Base-by-base conservation (phyloP, 2,888 invertebrate genomes). In the Idaea straminata region DNA sequence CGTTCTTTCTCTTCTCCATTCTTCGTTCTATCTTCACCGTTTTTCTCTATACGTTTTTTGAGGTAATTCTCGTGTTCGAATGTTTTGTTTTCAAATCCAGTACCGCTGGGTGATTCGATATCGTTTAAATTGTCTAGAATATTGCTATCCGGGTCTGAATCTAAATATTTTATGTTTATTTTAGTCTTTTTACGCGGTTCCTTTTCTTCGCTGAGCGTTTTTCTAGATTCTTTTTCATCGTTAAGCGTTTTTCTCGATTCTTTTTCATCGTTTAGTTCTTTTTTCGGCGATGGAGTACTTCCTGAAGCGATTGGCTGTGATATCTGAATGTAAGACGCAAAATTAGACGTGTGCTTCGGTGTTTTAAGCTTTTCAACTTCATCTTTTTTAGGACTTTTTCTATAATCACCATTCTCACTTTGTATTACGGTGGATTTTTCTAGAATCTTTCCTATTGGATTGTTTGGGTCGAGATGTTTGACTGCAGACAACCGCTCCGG, bases 311-410 rank as follows among this genome's bases (percentile, higher is more conserved):
- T 81, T 0, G 93, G 92, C 74, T 92, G 91, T 5, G 93, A 93
- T 68, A 92, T 92, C 77, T 94, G 94, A 76, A 94, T 94, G 79
- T 94, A 94, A 64, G 94, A 94, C 66, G 94, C 94, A 80, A 94
- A 94, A 82, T 94, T 94, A 72, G 94, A 94, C 5, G 94, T 93
- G 63, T 94, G 94, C 78, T 93, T 93, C 15, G 91, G 90, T 13
- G 85, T 79, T 76, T 90, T 91, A 0, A 91, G 91, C 69, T 92
- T 92, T 65, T 91, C 89, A 63, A 91, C 88, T 72, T 89, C 89
- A 62, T 83, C 78, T 68, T 74, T 79, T 1, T 77, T 57, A 13
- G 47, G 38, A 35, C 57, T 35, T 15, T 59, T 16, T 7, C 34
- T 15, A 25, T 34, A 59, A 65, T 91, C 91, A 0, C 91, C 91